A percentile compares a stretch with the other conserved stretches of the same genome.
Evolutionary conservation across 2,888 invertebrate species (phyloP).

Genomic region (Lepidonotus clava): DNA sequence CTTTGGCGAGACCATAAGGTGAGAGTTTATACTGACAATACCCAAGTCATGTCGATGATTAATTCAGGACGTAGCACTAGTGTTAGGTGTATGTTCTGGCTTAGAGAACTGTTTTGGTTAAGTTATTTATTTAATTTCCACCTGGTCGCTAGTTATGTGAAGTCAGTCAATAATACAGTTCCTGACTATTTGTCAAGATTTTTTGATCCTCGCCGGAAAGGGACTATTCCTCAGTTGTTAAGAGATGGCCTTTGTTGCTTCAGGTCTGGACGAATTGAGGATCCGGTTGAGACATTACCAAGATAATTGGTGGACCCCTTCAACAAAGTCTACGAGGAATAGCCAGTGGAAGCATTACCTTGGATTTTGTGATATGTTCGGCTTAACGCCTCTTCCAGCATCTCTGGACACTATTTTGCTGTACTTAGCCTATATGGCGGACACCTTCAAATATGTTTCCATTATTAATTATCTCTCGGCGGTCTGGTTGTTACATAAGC

Average conservation of each 20-base stretch:
- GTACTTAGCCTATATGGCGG: slow-evolving; percentile 6
- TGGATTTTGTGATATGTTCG: not conserved
- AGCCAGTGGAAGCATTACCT: not conserved
- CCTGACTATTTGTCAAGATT: not conserved
- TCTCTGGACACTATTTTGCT: not conserved
- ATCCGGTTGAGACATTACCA: not conserved
- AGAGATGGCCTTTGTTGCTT: not conserved
- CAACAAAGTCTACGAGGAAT: not conserved
- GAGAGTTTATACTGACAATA: not conserved
- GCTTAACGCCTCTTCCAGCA: not conserved
- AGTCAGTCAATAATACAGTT: not conserved
- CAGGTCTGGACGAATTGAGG: not conserved
- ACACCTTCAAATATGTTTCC: not conserved
- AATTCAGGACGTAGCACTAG: not conserved
- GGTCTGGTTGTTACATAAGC: not conserved
- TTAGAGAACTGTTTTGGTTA: slow-evolving; percentile 7
- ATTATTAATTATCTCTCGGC: not conserved
- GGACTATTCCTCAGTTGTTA: not conserved
- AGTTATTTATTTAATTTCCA: not conserved
- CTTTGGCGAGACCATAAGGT: not conserved
- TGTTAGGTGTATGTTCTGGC: not conserved
- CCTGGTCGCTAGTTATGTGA: not conserved
- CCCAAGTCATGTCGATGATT: not conserved
- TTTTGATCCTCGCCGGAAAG: not conserved
- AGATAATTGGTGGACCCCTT: not conserved